These are phyloP conservation scores for Microctenopoma steveboyesi DNA, from an alignment of 2,797 vertebrate genomes.

Conservation along the genomic window DNA sequence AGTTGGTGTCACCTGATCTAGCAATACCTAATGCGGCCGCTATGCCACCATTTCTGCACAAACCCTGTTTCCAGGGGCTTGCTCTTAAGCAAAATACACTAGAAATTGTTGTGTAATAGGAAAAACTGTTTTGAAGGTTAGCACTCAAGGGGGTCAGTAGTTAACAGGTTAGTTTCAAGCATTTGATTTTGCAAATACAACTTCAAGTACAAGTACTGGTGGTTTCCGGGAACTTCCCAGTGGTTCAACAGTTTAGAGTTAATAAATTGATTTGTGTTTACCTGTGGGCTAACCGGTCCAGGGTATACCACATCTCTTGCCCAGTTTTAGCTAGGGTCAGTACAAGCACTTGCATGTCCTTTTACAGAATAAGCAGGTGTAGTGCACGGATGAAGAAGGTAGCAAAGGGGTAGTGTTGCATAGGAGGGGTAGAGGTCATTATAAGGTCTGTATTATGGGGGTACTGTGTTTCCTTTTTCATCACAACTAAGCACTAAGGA, in stretches of 20 bases:
- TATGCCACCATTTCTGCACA: background rate
- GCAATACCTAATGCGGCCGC: slow-evolving; percentile 18
- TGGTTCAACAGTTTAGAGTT: background rate
- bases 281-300: background rate
- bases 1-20: background rate
- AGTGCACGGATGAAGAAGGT: background rate
- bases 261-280: background rate
- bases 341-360: background rate
- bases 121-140: background rate
- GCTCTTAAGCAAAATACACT: background rate
- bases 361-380: background rate
- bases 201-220: background rate
- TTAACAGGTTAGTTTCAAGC: background rate
- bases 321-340: background rate
- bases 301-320: background rate
- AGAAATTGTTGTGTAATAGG: background rate
- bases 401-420: background rate
- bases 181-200: background rate
- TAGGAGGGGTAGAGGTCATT: background rate
- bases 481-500: background rate
- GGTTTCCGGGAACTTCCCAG: background rate
- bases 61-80: background rate
- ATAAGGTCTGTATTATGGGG: background rate
- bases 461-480: background rate
- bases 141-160: background rate